phyloP scores from a whole-genome alignment of 2,113 vertebrate genomes.

The Rhizomys pruinosus region DNA sequence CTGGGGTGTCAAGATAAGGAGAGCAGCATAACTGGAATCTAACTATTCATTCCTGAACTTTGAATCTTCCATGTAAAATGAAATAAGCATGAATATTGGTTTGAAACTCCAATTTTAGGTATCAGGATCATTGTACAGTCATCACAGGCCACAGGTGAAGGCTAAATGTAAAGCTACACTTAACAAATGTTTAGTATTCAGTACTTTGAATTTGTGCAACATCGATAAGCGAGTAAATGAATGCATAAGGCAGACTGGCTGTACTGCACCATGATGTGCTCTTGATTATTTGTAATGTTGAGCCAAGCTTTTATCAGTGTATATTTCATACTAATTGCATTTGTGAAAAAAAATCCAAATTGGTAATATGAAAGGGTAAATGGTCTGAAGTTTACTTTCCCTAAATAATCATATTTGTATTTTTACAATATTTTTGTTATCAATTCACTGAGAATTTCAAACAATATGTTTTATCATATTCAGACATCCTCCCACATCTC shows the following conservation, averaged over 20 bases:
- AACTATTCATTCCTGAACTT: background rate
- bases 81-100: background rate
- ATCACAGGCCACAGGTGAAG: background rate
- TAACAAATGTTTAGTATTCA: background rate
- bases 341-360: background rate
- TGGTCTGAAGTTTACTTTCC: background rate
- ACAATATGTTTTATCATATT: no score
- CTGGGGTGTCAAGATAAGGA: background rate
- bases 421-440: background rate
- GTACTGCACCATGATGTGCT: background rate
- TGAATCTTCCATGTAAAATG: background rate
- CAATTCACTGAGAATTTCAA: no score
- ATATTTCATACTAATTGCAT: conserved; percentile 1
- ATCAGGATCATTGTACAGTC: background rate
- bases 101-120: background rate
- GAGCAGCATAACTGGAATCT: background rate
- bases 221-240: background rate
- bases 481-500: no score
- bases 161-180: background rate
- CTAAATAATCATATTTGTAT: background rate
- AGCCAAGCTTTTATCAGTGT: background rate
- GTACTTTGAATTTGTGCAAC: background rate
- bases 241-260: background rate
- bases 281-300: background rate
- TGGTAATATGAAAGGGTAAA: background rate